Conservation (phyloP, 2,113 vertebrate genomes). For the Salminus brasiliensis region DNA sequence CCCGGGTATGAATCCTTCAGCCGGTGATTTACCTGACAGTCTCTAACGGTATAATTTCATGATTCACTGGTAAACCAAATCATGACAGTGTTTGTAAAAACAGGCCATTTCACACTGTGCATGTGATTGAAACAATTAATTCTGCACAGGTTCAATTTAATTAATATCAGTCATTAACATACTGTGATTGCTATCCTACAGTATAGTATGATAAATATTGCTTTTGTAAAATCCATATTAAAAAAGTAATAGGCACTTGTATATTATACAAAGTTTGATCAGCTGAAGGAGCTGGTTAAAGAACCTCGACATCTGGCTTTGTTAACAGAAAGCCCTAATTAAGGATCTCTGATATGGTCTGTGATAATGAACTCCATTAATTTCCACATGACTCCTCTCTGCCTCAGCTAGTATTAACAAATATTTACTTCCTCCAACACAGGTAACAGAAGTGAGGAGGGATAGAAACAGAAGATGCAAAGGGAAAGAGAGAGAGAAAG, state of each 20-base stretch:
- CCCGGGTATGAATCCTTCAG: no score
- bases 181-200: neutral
- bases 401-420: slow-evolving; percentile 29
- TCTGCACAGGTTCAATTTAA: neutral
- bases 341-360: neutral
- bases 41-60: no score
- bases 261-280: neutral
- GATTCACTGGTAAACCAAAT: no score
- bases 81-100: no score
- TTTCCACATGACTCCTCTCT: neutral
- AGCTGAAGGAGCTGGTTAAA: neutral
- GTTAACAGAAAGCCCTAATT: slow-evolving; percentile 1
- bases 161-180: neutral
- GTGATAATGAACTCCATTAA: slow-evolving; percentile 14
- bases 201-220: neutral
- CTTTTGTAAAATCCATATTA: neutral
- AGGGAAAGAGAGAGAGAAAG: neutral
- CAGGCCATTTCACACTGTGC: neutral
- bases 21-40: no score
- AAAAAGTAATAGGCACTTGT: neutral
- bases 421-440: slow-evolving; percentile 30
- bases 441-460: neutral
- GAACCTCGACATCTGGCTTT: neutral
- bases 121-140: neutral
- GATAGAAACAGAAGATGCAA: neutral